A percentile compares a stretch with the other conserved stretches of the same genome.
Conservation (phyloP, 2,797 vertebrate genomes). For the Poeciliopsis paucimaculata region DNA sequence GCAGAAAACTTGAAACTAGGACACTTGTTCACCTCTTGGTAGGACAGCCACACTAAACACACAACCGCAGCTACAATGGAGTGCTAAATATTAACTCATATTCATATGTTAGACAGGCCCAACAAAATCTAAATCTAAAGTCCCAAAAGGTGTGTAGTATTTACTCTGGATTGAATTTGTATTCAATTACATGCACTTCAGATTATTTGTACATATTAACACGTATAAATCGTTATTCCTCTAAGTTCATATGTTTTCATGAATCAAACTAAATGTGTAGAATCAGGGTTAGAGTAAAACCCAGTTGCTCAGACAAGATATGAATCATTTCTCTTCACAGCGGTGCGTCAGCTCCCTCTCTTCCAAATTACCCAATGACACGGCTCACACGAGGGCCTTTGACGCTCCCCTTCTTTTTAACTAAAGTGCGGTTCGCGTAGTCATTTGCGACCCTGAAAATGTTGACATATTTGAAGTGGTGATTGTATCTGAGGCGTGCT, state of each 20-base stretch:
- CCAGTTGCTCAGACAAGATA: neutral
- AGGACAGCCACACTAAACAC: too few species aligned
- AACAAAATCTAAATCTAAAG: neutral
- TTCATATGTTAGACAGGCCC: neutral
- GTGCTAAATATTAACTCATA: neutral
- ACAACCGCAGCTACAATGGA: too few species aligned
- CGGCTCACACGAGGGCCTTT: conserved; percentile 8
- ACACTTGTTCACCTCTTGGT: too few species aligned
- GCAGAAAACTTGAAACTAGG: too few species aligned
- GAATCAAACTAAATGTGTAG: neutral
- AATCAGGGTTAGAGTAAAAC: neutral
- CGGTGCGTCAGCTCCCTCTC: neutral
- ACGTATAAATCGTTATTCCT: neutral
- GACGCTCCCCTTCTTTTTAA: conserved; percentile 29
- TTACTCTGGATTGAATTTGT: neutral
- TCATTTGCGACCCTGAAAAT: conserved; percentile 21
- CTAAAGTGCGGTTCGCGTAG: conserved; percentile 30
- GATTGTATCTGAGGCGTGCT: conserved; percentile 20
- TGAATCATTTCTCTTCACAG: conserved; percentile 4
- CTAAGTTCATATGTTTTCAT: neutral
- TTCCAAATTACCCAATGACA: conserved; percentile 10
- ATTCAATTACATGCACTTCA: neutral
- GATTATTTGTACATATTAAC: neutral
- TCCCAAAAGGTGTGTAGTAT: neutral
- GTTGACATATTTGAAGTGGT: conserved; percentile 11